Percentiles rank a stretch among this genome's conserved stretches.
These are phyloP conservation scores for Xestia c-nigrum DNA, from an alignment of 2,888 invertebrate species.

Conservation along the genomic window DNA sequence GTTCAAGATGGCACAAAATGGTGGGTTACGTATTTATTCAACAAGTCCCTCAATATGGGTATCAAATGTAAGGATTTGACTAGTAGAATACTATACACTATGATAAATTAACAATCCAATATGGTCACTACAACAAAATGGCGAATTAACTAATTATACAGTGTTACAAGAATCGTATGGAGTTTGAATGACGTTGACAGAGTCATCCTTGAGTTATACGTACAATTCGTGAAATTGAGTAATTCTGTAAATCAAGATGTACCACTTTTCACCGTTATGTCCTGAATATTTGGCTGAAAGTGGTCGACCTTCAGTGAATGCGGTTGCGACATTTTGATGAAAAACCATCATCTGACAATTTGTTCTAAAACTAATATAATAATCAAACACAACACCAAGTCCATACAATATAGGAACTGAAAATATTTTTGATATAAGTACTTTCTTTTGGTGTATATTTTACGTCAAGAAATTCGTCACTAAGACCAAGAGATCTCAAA, in stretches of 20 bases:
- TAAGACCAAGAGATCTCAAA: not conserved
- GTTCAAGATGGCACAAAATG: too few species aligned
- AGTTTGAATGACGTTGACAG: not conserved
- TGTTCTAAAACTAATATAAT: not conserved
- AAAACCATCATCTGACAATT: not conserved
- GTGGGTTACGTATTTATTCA: too few species aligned
- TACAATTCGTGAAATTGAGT: not conserved
- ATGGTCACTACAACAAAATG: too few species aligned
- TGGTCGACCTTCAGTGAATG: too few species aligned
- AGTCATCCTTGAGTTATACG: not conserved
- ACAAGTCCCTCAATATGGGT: too few species aligned
- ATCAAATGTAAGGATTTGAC: too few species aligned
- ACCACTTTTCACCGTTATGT: too few species aligned
- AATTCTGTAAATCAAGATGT: not conserved
- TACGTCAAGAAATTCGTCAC: not conserved
- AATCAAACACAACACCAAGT: not conserved
- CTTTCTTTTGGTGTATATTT: not conserved
- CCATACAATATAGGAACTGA: not conserved
- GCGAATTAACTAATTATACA: too few species aligned
- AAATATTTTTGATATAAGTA: not conserved
- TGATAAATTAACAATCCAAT: too few species aligned
- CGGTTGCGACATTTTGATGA: too few species aligned
- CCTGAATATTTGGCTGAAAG: too few species aligned
- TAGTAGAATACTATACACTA: too few species aligned
- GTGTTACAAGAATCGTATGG: not conserved